Conservation (phyloP, 2,888 invertebrate genomes). For the Stenchaetothrips biformis region DNA sequence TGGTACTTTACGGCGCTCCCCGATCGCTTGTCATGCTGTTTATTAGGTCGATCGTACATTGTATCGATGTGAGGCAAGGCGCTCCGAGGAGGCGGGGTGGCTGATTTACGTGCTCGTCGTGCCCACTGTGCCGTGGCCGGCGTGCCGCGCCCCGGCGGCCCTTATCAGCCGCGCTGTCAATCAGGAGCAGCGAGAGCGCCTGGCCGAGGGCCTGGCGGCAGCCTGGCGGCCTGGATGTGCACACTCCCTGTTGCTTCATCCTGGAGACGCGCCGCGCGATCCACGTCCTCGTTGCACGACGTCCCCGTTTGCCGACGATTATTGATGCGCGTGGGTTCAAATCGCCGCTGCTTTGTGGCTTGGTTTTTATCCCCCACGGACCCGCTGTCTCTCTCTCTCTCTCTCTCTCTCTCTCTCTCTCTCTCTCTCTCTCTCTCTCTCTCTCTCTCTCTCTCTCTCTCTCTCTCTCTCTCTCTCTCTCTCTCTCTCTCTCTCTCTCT, state of each 20-base stretch:
- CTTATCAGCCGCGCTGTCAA: constrained; percentile 7
- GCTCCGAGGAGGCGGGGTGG: neutral
- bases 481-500: neutral
- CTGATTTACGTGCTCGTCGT: neutral
- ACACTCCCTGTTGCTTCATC: neutral
- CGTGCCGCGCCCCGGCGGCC: neutral
- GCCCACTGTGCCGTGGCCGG: neutral
- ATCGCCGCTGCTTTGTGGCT: neutral
- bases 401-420: neutral
- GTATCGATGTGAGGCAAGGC: neutral
- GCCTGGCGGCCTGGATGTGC: neutral
- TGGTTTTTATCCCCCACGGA: neutral
- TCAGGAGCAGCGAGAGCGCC: neutral
- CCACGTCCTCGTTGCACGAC: neutral
- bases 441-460: neutral
- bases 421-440: neutral
- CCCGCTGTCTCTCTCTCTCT: neutral
- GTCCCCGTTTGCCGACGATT: neutral
- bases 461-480: neutral
- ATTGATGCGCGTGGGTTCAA: neutral
- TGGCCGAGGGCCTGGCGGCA: neutral
- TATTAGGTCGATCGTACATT: constrained; percentile 23
- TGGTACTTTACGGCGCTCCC: constrained; percentile 15
- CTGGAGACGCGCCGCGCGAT: neutral
- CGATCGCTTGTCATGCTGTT: constrained; percentile 24